Conservation (phyloP, 92 coral and sea anemone species). For the Heliopora coerulea region DNA sequence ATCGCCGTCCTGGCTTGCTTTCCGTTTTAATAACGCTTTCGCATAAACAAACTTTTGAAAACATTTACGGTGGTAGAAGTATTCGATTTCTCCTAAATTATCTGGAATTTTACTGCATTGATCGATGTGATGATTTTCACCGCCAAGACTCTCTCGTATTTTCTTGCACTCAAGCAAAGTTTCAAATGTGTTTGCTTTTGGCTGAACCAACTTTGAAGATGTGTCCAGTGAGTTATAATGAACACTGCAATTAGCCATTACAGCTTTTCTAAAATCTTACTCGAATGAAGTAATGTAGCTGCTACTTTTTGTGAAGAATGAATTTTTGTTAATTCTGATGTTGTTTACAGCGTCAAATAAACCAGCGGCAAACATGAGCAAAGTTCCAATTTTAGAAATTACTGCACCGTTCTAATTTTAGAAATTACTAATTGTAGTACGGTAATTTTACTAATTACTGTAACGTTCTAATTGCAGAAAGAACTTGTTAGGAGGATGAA, state of each 20-base stretch:
- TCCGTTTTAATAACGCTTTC: constrained; percentile 3
- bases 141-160: constrained; percentile 20
- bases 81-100: neutral
- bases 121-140: constrained; percentile 31
- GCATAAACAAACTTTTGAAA: constrained; percentile 32
- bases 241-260: constrained; percentile 7
- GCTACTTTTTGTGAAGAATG: too few species aligned
- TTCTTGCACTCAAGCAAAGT: constrained; percentile 33
- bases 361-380: too few species aligned
- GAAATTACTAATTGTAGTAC: too few species aligned
- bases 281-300: neutral
- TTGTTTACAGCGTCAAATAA: too few species aligned
- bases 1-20: constrained; percentile 10
- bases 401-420: too few species aligned
- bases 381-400: too few species aligned
- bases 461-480: too few species aligned
- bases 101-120: constrained; percentile 14
- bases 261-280: neutral
- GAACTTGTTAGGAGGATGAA: too few species aligned
- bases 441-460: too few species aligned
- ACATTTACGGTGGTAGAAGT: constrained; percentile 21
- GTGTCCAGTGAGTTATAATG: constrained; percentile 18
- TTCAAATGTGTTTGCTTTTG: constrained; percentile 4
- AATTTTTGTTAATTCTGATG: too few species aligned
- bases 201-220: constrained; percentile 5